phyloP scores from a whole-genome alignment of 2,888 invertebrate species.

The Oeneis ivallda region DNA sequence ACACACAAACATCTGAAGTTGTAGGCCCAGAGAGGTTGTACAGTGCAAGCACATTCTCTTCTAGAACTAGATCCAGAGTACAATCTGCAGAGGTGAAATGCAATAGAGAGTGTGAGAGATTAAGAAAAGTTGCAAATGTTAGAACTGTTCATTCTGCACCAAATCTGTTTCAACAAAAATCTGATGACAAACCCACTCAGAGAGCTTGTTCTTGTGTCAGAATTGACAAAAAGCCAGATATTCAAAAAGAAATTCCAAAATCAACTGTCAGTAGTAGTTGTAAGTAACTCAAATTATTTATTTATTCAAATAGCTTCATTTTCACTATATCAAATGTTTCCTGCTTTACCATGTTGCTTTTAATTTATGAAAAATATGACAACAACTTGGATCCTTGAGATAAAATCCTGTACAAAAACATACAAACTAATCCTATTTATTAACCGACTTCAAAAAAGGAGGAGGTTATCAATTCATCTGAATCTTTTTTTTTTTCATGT shows the following conservation, averaged over 20 bases:
- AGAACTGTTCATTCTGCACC: slow-evolving; percentile 65
- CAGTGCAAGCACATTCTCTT: slow-evolving; percentile 75
- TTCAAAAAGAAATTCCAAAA: slow-evolving; percentile 48
- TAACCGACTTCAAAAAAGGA: no score
- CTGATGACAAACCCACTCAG: slow-evolving; percentile 52
- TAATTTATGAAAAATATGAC: no score
- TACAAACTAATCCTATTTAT: no score
- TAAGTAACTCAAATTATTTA: slow-evolving; percentile 48
- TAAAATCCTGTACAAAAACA: no score
- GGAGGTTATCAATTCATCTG: no score
- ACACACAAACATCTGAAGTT: slow-evolving; percentile 23
- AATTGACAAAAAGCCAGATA: slow-evolving; percentile 58
- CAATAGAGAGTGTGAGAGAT: slow-evolving; percentile 53
- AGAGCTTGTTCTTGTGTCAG: slow-evolving; percentile 67
- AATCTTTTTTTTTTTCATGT: no score
- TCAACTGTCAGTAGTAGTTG: slow-evolving; percentile 57
- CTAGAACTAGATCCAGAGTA: slow-evolving; percentile 62
- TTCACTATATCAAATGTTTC: no score
- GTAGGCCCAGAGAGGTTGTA: slow-evolving; percentile 69
- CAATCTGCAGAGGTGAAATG: slow-evolving; percentile 51
- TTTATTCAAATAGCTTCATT: background rate
- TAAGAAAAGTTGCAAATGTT: slow-evolving; percentile 42
- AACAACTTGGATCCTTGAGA: no score
- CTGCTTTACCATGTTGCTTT: no score
- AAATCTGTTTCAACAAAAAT: slow-evolving; percentile 49